Base-by-base conservation (phyloP, 2,888 invertebrate species). In the Macrophya alboannulata region DNA sequence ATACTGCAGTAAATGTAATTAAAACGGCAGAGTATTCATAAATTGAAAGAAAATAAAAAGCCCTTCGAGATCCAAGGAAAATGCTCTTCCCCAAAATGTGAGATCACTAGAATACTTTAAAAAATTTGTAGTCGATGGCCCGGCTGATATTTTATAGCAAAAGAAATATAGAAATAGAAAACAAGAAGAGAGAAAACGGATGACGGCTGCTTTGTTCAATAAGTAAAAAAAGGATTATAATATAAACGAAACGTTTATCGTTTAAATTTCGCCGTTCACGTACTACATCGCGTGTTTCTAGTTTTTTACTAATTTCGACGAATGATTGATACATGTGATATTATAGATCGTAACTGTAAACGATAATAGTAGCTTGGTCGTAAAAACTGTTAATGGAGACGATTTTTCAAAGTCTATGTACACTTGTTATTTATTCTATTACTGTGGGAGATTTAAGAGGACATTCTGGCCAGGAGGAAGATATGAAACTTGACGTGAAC, bases 401-500 rank as follows among this genome's bases (percentile, higher is more conserved):
- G 55, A 84, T n/a, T 72, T 77, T 72, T 48, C 72, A 72, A 40
- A 77, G 65, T 86, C 84, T 71, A 72, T 86, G 51, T 83, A 65
- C 62, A 79, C 51, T 81, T 31, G 81, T 77, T 76, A 84, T 84
- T 85, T 74, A 65, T 81, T 51, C 48, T 17, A 89, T 90, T 93
- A 93, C 87, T 93, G 92, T 43, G 97, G 97, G 86, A 98, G 95
- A 92, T 97, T 97, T 88, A 98, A 94, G 79, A 99, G 95, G 85
- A 98, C 96, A 93, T 96, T 96, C 94, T 98, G 98, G 85, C 98
- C 98, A 87, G 96, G 95, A 8, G 99, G 99, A 90, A 99, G 95
- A 94, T 99, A 99, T 51, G 98, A 96, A 87, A 99, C 98, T 93
- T 99, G 99, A 92, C 99, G 96, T 3, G 99, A 98, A 93, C 98